Base-by-base conservation (phyloP, 2,797 vertebrate genomes). In the Hoplostethus mediterraneus region DNA sequence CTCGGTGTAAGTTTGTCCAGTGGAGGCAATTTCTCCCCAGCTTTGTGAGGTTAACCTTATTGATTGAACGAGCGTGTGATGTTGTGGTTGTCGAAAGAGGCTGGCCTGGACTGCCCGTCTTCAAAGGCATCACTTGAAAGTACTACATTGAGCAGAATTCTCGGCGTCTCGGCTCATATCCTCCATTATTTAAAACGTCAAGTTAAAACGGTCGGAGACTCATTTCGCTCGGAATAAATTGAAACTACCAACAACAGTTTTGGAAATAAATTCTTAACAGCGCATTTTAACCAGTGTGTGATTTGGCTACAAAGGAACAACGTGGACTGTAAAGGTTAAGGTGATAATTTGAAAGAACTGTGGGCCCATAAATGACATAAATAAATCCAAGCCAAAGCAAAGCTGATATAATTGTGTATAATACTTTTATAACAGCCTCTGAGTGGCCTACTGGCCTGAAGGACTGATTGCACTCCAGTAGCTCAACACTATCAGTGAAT, bases 21-120 rank as follows among this genome's bases (percentile, higher is more conserved):
- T 62, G 25, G 38, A 82, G 57, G 80, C 81, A 60, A 80, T 85
- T 88, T 83, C 85, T 83, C 81, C 75, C 75, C 75, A 52, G 82
- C 86, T 77, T 17, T 67, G 83, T 54, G 80, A 85, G 81, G 82
- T 93, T 90, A 90, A 88, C 87, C 88, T 74, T 80, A 93, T 92
- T 75, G 93, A 95, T 93, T 73, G 77, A 82, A 67, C 8, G 67
- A 66, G 79, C 42, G 79, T 87, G 86, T 90, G 90, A 92, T 82
- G 85, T 82, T 71, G 64, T 28, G 77, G 2, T 81, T 79, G 72
- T 72, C 30, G 3, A 44, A 63, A 74, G 79, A 21, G 21, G 58
- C 64, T 77, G 63, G 71, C 83, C 75, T 48, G 49, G 67, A 75
- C 16, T 6, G 59, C 55, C 28, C 0, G 42, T 73, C 83, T 90